Evolutionary conservation across 2,888 invertebrate genomes (phyloP).

Genomic region (Volucella inflata): DNA sequence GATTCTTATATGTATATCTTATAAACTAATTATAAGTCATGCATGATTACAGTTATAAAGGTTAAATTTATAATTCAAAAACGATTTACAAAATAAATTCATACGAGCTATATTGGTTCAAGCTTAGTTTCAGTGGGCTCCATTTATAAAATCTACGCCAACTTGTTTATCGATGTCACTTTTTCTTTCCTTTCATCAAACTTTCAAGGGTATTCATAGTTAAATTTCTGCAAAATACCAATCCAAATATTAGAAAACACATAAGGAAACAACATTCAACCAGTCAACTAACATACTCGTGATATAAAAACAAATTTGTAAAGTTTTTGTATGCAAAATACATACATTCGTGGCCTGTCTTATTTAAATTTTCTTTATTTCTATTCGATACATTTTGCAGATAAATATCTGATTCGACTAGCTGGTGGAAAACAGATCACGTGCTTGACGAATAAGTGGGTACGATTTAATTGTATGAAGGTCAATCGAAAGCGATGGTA

Average conservation of each 20-base stretch:
- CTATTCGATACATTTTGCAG: background rate
- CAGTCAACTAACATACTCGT: background rate
- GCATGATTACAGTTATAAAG: no score
- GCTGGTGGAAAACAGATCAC: background rate
- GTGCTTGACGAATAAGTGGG: background rate
- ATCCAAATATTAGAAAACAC: background rate
- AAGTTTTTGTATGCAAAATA: slow-evolving; percentile 11
- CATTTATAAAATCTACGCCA: no score
- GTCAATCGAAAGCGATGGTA: background rate
- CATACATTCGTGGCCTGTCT: background rate
- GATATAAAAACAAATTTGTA: background rate
- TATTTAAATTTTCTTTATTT: background rate
- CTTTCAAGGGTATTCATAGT: no score
- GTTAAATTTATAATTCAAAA: no score
- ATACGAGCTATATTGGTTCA: no score
- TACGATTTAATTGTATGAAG: background rate
- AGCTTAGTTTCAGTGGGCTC: no score
- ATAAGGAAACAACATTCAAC: background rate
- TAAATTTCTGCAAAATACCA: background rate
- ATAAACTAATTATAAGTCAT: no score
- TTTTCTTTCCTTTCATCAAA: no score
- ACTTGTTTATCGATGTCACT: no score
- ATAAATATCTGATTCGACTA: background rate
- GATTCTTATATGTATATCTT: no score
- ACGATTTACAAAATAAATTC: no score